Base-by-base conservation (phyloP, 1,140 invertebrate species). In the Macrobrachium nipponense region DNA sequence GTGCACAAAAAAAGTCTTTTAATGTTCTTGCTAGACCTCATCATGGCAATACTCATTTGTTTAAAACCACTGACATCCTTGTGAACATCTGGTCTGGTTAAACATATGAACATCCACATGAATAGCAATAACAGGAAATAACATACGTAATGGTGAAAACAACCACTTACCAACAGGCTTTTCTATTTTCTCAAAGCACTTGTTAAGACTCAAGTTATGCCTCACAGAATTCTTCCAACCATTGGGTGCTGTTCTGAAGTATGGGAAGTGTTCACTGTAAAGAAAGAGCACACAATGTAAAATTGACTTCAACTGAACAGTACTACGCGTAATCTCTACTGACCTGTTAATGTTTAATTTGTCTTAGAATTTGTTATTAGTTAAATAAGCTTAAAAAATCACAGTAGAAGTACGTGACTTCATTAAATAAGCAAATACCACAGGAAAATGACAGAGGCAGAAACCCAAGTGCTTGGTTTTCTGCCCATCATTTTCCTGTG, bases 211-310 rank as follows among this genome's bases (percentile, higher is more conserved):
- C 73, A 99, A 92, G 92, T 99, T 99, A 91, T 99, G 98, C 87
- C 98, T 93, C 0, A 99, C 98, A 2, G 97, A 98, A 91, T 98
- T 99, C 92, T 99, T 99, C 98, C 98, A 99, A 20, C 97, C 98
- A 91, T 96, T 97, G 64, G 97, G 97, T 5, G 98, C 98, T 14
- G 97, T 98, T 92, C 98, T 98, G 91, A 98, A 99, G 91, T 98
- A 99, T 3, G 98, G 98, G 91, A 99, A 99, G 91, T 99, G 97
- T 92, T 98, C 96, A 91, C 96, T 97, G 93, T 60, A 95, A 94
- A 90, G 88, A 90, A 90, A 91, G 91, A 62, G 15, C 61, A 62
- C 12, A 4, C 5, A 5, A 12, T 51, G 18, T 15, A 10, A 15
- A 61, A 14, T 80, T 43, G 7, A 44, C 12, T 51, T 12, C 51